Evolutionary conservation across 2,888 invertebrate species (phyloP), one percentile per base, ranked within the genome.

Genomic region (Hirtodrosophila alboralis): DNA sequence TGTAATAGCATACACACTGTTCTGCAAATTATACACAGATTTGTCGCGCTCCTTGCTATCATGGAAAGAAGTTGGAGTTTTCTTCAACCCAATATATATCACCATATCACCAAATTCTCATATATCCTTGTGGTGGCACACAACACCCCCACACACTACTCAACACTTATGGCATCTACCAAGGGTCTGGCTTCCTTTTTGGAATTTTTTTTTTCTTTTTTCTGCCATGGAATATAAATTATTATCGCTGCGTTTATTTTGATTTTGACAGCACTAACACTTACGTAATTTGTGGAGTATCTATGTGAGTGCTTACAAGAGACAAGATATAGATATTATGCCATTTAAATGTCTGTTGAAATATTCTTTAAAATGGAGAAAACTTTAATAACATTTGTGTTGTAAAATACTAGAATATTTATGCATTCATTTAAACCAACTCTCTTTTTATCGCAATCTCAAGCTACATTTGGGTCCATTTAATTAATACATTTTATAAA

Each of bases 401-500:
- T 18, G 18, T 0, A 23, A 23, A 7, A 23, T 21, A n/a, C 26
- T n/a, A n/a, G 16, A 10, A n/a, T 8, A 12, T 40, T 40, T 36
- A 13, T 47, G 13, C 30, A 13, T 10, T 23, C 16, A 30, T 8
- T 16, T 7, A 16, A 4, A 14, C 5, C 9, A 18, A 49, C 14
- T 8, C 13, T 10, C 6, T 33, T 9, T 34, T 31, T 64, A 62
- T 65, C 65, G 26, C 16, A 43, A 51, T 26, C 47, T 53, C 14
- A 33, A 33, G 56, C 52, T 36, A 41, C 52, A 34, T 59, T 68
- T 65, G 48, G 63, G 52, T 13, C 14, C 48, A 60, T 83, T 80
- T 77, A 81, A 84, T 83, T 76, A 83, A 81, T 83, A 69, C 49
- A 77, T 77, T 84, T 84, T 66, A 77, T 75, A 81, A 81, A 81